Evolutionary conservation across 92 coral and sea anemone species (phyloP), one percentile per base, ranked within the genome.

Genomic region (Porites lobata): DNA sequence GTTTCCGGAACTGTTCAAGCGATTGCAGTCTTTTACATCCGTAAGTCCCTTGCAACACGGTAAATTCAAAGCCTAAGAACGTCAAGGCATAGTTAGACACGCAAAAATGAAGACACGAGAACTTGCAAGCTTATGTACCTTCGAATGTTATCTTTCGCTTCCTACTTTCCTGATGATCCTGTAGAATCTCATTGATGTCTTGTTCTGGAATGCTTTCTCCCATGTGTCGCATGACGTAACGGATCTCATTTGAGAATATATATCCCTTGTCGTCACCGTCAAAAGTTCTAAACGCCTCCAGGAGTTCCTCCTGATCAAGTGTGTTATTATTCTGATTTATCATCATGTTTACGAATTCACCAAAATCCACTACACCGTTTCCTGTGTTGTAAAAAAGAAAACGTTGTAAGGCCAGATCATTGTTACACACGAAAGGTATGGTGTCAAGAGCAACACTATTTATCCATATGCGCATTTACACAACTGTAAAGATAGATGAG

Each of bases 341-440:
- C 99, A 97, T 97, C 99, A 97, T 97, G 91, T 97, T 97, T 20
- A 97, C 99, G 80, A 97, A 97, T 77, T 97, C 99, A 77, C 96
- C 96, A 80, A 97, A 97, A 78, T 97, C 99, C 13, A 97, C 96
- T 0, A 96, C 98, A 8, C 99, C 99, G 69, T 97, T 97, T 8
- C 99, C 99, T 96, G 82, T 54, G 38, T 20, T 32, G 9, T 29
- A 53, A 51, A 12, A 54, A 56, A 54, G 38, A 18, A 56, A 84
- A 74, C 32, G 56, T 32, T 8, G 14, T 71, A 72, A 12, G n/a
- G 7, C 24, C 47, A 4, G 47, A 38, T 38, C 47, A 38, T 38
- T 4, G 47, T 38, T 38, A 38, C 47, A 4, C 47, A 38, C 47
- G 47, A 5, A 38, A 38, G 47, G 47, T 38, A 38, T 4, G 47